phyloP scores from a whole-genome alignment of 2,888 invertebrate species.

The Bugula neritina region DNA sequence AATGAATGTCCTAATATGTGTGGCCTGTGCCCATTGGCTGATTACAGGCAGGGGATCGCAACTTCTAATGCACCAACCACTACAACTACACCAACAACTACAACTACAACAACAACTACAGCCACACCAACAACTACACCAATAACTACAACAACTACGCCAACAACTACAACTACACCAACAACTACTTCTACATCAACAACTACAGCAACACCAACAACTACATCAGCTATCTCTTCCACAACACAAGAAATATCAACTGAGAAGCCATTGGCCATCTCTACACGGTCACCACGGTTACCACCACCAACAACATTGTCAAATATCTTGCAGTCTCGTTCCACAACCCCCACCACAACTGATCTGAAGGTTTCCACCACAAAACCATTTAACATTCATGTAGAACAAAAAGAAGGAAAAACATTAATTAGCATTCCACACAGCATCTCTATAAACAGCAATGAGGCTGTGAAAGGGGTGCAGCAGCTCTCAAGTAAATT shows the following conservation, averaged over 20 bases:
- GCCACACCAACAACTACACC: background rate
- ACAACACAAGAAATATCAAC: too few relatives aligned
- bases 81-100: background rate
- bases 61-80: background rate
- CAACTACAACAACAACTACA: background rate
- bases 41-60: background rate
- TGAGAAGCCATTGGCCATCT: too few relatives aligned
- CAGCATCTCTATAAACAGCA: background rate
- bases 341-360: background rate
- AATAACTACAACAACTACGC: background rate
- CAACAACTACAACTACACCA: background rate
- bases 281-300: background rate
- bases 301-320: background rate
- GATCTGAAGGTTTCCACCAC: background rate
- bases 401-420: background rate
- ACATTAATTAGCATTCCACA: background rate
- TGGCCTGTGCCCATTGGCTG: constrained; percentile 15
- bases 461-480: background rate
- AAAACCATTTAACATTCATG: background rate
- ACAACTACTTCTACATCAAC: background rate
- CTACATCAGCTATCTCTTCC: too few relatives aligned
- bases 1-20: constrained; percentile 23
- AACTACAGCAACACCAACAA: background rate
- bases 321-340: background rate
- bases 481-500: background rate